These are phyloP conservation scores for Brienomyrus brachyistius DNA, from an alignment of 2,113 vertebrate species.

Conservation along the genomic window DNA sequence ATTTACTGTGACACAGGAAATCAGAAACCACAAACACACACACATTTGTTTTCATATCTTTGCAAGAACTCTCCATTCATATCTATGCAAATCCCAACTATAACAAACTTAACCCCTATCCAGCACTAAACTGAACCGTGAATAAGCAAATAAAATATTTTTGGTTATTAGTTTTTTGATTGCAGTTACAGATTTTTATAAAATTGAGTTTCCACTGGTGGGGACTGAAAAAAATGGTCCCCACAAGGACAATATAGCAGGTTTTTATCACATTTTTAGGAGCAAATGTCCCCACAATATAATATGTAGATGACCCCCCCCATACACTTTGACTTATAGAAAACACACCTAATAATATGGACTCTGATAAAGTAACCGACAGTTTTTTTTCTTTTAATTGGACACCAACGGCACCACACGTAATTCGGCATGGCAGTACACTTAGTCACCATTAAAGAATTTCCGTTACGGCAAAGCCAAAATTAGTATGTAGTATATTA, in stretches of 20 bases:
- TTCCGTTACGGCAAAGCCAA: slow-evolving; percentile 4
- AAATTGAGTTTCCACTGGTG: neutral
- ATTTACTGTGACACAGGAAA: too few species aligned
- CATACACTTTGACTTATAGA: neutral
- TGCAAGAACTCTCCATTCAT: neutral
- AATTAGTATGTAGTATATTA: slow-evolving; percentile 14
- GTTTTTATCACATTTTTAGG: too few species aligned
- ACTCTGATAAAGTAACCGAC: neutral
- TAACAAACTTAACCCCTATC: neutral
- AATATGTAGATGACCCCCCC: too few species aligned
- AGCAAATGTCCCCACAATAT: too few species aligned
- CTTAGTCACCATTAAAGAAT: neutral
- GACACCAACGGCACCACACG: neutral
- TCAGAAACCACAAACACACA: neutral
- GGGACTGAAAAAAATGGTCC: neutral
- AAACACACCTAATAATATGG: neutral
- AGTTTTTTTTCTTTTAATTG: neutral
- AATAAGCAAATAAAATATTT: neutral
- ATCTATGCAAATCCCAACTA: neutral
- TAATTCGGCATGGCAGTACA: neutral
- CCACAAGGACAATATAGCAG: neutral
- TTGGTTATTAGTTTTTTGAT: neutral
- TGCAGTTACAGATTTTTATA: neutral
- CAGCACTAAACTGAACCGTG: neutral
- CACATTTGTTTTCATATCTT: neutral